Evolutionary conservation across 2,888 invertebrate genomes (phyloP), one percentile per base, ranked within the genome.

Genomic region (Pristionchus arcanus): DNA sequence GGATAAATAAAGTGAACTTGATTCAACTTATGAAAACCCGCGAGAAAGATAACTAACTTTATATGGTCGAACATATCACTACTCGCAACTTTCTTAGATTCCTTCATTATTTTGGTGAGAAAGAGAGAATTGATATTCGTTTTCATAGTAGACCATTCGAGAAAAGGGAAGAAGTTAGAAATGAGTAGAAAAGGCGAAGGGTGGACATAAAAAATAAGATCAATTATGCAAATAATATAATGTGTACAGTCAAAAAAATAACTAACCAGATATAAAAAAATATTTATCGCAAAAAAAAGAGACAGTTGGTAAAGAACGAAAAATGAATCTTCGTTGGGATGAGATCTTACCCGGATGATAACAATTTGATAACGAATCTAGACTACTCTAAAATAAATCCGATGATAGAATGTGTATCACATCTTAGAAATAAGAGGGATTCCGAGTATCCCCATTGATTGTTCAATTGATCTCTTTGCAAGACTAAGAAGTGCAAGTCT

Each of bases 401-500:
- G 71, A 34, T n/a, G 31, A 81, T 34, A 55, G 15, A 85, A 28
- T 11, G 42, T 25, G 7, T 53, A 42, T 55, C 49, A 89, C 89
- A 89, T 89, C 63, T 68, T 68, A 9, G 9, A 16, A 21, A 89
- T 59, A n/a, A 84, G 66, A 42, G 37, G 55, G 5, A 89, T 71
- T 4, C 84, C 83, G n/a, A 84, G 31, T 21, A 85, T 34, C 11
- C 16, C 55, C 66, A 89, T 63, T 25, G 49, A 15, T 21, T 89
- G 68, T 34, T 34, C 83, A 13, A 89, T 42, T 19, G 63, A 37
- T n/a, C 55, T 63, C 74, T 63, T 83, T n/a, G 68, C 37, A 1
- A 89, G 85, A 66, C 5, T n/a, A 25, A 89, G 34, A 13, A 89
- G 68, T 19, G 71, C 63, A 2, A 89, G 53, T 63, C 89, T 37